Percentiles rank a stretch among this genome's conserved stretches.
Conservation (phyloP, 30 jellyfish, hydroid and myxozoan genomes). For the Mastigias papua region DNA sequence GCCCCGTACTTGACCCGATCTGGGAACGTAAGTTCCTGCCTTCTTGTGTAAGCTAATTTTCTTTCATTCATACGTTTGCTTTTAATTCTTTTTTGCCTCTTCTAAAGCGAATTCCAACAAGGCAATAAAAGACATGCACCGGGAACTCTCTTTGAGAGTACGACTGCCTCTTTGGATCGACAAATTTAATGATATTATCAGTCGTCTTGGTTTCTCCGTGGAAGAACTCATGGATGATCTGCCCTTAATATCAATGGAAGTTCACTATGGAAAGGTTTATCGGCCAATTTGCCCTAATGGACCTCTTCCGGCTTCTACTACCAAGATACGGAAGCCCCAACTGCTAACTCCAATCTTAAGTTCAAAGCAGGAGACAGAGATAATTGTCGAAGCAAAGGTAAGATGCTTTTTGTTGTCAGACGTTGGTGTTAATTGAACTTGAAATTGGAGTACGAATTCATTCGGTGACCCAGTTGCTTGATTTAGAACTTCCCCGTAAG, state of each 20-base stretch:
- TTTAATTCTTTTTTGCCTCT: neutral
- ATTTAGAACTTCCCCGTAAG: too few relatives aligned
- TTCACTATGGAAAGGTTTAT: neutral
- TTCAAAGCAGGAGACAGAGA: neutral
- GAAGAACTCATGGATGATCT: neutral
- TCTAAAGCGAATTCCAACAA: neutral
- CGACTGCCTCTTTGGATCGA: constrained; percentile 64
- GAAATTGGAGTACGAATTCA: too few relatives aligned
- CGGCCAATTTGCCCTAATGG: constrained; percentile 11
- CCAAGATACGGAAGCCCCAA: neutral
- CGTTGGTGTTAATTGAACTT: neutral
- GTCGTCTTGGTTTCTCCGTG: constrained; percentile 3
- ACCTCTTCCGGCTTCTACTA: neutral
- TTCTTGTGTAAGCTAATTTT: too few relatives aligned
- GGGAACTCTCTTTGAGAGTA: neutral
- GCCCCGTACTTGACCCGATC: too few relatives aligned
- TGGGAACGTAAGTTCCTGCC: too few relatives aligned
- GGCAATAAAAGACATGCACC: neutral
- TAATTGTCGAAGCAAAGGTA: neutral
- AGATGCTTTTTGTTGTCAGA: neutral
- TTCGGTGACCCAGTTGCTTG: too few relatives aligned
- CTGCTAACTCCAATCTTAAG: neutral
- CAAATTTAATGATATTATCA: constrained; percentile 9
- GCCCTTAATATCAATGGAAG: neutral
- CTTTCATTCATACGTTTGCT: too few relatives aligned